Evolutionary conservation across 2,888 invertebrate species (phyloP).

Genomic region (Netelia fuscicornis): DNA sequence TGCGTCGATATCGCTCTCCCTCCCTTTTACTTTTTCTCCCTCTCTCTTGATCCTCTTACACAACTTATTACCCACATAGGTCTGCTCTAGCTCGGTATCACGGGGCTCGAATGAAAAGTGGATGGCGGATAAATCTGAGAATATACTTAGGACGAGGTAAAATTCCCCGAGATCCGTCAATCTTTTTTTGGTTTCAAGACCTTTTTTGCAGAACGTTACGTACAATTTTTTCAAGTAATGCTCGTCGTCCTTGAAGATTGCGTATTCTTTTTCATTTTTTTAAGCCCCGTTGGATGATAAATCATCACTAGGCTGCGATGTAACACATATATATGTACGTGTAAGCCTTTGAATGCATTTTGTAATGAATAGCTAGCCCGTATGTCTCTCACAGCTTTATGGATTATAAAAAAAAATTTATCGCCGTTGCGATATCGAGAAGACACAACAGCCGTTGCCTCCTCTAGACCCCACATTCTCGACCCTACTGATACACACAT

Average conservation of each 20-base stretch:
- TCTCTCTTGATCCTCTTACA: conserved; percentile 19
- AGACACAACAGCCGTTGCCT: neutral
- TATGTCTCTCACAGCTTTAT: conserved; percentile 27
- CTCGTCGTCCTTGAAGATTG: neutral
- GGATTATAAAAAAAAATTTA: conserved; percentile 41
- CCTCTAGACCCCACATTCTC: neutral
- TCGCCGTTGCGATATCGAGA: conserved; percentile 34
- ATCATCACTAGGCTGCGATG: neutral
- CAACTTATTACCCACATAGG: conserved; percentile 56
- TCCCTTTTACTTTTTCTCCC: neutral
- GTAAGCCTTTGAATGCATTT: neutral
- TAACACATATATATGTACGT: neutral
- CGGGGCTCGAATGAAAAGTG: conserved; percentile 30
- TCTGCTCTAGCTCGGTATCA: conserved; percentile 12
- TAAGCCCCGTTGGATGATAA: neutral
- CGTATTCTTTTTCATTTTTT: neutral
- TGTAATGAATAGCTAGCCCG: conserved; percentile 24
- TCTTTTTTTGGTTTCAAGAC: neutral
- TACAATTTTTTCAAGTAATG: neutral
- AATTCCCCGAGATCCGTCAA: neutral
- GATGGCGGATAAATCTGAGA: conserved; percentile 45
- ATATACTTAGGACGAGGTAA: conserved; percentile 12
- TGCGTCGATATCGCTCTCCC: conserved; percentile 9
- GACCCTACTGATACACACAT: conserved; percentile 50
- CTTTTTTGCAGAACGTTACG: neutral